Base-by-base conservation (phyloP, 2,113 vertebrate genomes). In the Aptenodytes patagonicus region DNA sequence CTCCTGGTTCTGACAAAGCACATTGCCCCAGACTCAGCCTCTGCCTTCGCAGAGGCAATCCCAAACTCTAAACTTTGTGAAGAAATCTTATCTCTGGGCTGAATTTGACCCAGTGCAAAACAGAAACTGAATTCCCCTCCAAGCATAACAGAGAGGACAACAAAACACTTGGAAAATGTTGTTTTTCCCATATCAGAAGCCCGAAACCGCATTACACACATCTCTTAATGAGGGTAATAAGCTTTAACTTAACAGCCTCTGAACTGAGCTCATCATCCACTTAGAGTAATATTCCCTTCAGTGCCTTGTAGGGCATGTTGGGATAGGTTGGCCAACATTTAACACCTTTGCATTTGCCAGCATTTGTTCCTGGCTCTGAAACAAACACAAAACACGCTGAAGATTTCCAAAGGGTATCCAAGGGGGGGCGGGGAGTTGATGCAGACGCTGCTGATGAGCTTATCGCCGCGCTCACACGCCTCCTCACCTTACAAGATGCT, bases 151-250 rank as follows among this genome's bases (percentile, higher is more conserved):
- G 44, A 24, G 20, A 54, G 90, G 57, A 83, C 62, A 96, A 93
- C 29, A 90, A 80, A 86, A 66, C 47, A 46, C 29, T 96, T 72
- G 66, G 89, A 92, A 95, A 90, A 86, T 36, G 49, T 78, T 96
- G 44, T 6, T 54, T 88, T 93, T 60, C 61, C 79, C n/a, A 1
- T 90, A 95, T 93, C 79, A 94, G 65, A 89, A 95, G 79, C 80
- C 72, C 0, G 0, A 95, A 95, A 94, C 73, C 94, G 80, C 91
- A 90, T 91, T 95, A 86, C 87, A 92, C 84, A 79, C 69, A 72
- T 72, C 72, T 46, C 79, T 77, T 96, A 97, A 96, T 86, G 87
- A 95, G 83, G 32, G 11, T 93, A 95, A 95, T 94, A 90, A 96
- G 91, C 87, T 96, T 84, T 80, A 94, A 94, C 71, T 90, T 57